These are phyloP conservation scores for Sebastes flavidus DNA, from an alignment of 2,797 vertebrate species.

Conservation along the genomic window DNA sequence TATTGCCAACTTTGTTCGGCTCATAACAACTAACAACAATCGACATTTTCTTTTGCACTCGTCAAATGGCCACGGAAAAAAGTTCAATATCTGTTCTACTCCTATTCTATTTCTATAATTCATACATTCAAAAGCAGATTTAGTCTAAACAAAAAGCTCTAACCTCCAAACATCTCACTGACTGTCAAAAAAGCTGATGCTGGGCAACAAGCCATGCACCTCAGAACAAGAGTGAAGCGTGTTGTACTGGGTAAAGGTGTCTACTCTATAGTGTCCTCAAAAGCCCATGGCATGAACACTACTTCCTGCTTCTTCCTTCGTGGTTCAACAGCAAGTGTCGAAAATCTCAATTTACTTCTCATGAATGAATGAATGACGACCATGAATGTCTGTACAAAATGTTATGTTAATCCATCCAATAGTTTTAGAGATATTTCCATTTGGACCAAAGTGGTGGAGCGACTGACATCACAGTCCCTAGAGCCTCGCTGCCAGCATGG, in stretches of 20 bases:
- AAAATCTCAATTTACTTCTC: background rate
- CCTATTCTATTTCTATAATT: no score
- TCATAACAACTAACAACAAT: no score
- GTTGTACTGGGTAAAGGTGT: background rate
- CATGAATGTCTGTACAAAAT: background rate
- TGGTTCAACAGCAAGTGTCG: background rate
- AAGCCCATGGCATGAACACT: background rate
- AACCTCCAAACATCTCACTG: slow-evolving; percentile 3
- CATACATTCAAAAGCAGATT: background rate
- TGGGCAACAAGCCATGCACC: slow-evolving; percentile 26
- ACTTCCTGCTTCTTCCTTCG: background rate
- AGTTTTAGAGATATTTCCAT: background rate
- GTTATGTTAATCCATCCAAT: background rate
- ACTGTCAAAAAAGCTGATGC: slow-evolving; percentile 30
- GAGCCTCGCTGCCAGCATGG: background rate
- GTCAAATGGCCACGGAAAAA: no score
- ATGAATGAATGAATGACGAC: background rate
- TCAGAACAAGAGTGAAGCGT: background rate
- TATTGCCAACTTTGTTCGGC: no score
- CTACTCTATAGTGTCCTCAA: background rate
- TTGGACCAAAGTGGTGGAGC: background rate
- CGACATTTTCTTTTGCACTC: no score
- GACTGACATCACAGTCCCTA: background rate
- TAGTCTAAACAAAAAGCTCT: slow-evolving; percentile 17
- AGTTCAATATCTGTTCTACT: no score